A percentile compares a stretch with the other conserved stretches of the same genome.
Evolutionary conservation across 2,797 vertebrate genomes (phyloP).

Genomic region (Rhabdophis nuchalis): DNA sequence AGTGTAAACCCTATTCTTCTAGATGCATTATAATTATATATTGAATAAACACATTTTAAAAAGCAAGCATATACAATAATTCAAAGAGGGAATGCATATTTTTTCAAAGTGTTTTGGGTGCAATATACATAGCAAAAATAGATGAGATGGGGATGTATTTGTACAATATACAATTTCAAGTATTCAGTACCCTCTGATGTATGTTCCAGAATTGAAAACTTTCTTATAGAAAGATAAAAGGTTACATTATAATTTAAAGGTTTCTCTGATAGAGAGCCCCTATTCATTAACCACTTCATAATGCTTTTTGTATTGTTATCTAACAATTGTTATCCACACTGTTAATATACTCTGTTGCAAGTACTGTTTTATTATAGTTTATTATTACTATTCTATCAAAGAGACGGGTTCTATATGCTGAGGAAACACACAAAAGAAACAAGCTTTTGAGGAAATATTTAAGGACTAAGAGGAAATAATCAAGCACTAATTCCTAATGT

Average conservation of each 20-base stretch:
- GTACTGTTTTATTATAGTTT: neutral
- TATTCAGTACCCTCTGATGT: constrained; percentile 47
- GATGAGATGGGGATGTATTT: constrained; percentile 68
- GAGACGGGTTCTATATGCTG: neutral
- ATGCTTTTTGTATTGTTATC: constrained; percentile 49
- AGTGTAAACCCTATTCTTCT: neutral
- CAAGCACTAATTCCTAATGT: neutral
- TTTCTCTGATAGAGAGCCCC: constrained; percentile 61
- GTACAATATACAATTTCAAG: constrained; percentile 74
- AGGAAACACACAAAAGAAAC: neutral
- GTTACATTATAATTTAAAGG: constrained; percentile 74
- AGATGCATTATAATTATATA: neutral
- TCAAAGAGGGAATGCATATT: neutral
- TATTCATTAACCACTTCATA: constrained; percentile 63
- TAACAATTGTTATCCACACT: constrained; percentile 2
- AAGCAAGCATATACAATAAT: constrained; percentile 15
- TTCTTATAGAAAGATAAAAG: constrained; percentile 68
- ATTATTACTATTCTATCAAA: neutral
- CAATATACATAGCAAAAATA: constrained; percentile 62
- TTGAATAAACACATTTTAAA: constrained; percentile 35
- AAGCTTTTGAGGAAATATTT: neutral
- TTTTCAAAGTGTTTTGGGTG: constrained; percentile 41
- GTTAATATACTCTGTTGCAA: constrained; percentile 7
- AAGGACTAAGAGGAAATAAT: neutral
- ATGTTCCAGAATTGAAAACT: constrained; percentile 55